phyloP scores from a whole-genome alignment of 2,113 vertebrate species.

The Mungos mungo region DNA sequence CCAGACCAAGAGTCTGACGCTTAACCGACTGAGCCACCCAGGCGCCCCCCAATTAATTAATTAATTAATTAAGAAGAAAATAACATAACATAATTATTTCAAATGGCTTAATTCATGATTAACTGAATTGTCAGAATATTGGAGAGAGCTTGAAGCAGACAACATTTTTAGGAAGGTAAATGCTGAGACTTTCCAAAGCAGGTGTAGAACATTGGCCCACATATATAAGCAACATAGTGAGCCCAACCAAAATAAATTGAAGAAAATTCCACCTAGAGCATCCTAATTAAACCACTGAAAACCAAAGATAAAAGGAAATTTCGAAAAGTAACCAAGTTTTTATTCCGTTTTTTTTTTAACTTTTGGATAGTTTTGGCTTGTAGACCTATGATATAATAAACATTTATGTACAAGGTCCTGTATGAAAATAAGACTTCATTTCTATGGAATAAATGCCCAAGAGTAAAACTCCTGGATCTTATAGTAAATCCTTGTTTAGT shows the following conservation, averaged over 20 bases:
- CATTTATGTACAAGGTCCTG: neutral
- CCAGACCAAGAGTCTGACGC: too few species aligned
- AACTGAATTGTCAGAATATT: neutral
- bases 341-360: neutral
- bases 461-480: neutral
- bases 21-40: too few species aligned
- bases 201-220: neutral
- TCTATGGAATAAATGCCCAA: neutral
- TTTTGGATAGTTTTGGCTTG: neutral
- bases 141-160: neutral
- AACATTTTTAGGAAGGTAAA: neutral
- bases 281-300: neutral
- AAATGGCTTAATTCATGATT: neutral
- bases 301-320: neutral
- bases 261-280: neutral
- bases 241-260: neutral
- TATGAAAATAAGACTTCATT: neutral
- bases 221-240: neutral
- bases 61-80: neutral
- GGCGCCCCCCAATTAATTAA: too few species aligned
- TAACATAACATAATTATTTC: neutral
- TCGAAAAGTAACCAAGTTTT: neutral
- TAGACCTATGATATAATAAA: neutral
- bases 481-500: neutral
- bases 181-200: neutral